These are phyloP conservation scores for Malurus cyaneus DNA, from an alignment of 2,113 vertebrate species.

Conservation along the genomic window DNA sequence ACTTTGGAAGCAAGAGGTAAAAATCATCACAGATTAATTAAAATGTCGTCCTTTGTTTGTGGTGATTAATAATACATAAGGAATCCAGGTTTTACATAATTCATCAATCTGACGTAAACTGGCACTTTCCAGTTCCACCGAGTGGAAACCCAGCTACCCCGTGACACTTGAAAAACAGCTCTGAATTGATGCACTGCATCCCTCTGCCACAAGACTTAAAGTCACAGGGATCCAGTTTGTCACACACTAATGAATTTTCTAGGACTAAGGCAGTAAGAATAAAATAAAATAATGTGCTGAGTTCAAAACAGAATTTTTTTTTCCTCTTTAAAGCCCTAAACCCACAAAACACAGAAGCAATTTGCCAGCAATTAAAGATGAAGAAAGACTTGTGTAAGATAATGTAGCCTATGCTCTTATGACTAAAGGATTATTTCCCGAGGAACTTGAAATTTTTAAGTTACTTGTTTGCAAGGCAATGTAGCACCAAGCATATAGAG, in stretches of 20 bases:
- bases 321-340: background rate
- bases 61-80: constrained; percentile 77
- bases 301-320: background rate
- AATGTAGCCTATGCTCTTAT: background rate
- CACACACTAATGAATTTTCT: constrained; percentile 20
- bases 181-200: constrained; percentile 2
- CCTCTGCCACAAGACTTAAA: constrained; percentile 15
- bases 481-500: background rate
- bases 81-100: constrained; percentile 77
- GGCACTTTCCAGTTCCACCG: constrained; percentile 34
- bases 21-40: constrained; percentile 78
- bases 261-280: background rate
- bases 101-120: constrained; percentile 72
- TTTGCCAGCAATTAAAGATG: background rate
- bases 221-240: background rate
- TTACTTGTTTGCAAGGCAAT: background rate
- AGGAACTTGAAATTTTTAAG: background rate
- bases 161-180: constrained; percentile 63
- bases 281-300: background rate
- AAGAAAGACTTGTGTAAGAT: background rate
- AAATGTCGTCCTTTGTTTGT: constrained; percentile 72
- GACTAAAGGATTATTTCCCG: background rate
- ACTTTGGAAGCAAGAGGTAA: constrained; percentile 57
- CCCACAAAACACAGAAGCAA: background rate
- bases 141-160: constrained; percentile 51